A percentile compares a stretch with the other conserved stretches of the same genome.
These are phyloP conservation scores for Urocitellus parryii DNA, from an alignment of 2,113 vertebrate species.

Conservation along the genomic window DNA sequence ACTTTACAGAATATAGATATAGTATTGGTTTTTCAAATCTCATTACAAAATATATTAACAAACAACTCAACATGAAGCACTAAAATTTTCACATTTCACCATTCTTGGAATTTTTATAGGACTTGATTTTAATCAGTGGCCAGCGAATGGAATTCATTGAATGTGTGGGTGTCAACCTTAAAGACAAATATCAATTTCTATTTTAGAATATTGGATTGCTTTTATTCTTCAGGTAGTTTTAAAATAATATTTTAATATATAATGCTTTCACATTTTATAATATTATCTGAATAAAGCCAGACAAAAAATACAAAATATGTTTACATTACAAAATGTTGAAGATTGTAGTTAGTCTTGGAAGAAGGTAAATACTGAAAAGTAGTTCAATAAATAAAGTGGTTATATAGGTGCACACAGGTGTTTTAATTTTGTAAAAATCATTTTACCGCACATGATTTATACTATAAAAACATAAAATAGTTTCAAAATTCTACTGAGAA, in stretches of 20 bases:
- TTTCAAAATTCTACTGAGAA: not conserved
- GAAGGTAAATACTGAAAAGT: not conserved
- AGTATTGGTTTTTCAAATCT: not conserved
- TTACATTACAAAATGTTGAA: not conserved
- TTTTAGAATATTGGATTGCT: not conserved
- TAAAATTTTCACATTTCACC: not conserved
- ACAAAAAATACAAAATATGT: not conserved
- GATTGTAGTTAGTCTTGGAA: not conserved
- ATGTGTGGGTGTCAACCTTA: not conserved
- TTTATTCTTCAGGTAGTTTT: not conserved
- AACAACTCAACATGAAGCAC: not conserved
- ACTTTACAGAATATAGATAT: not conserved
- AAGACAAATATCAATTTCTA: not conserved
- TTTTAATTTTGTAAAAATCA: slow-evolving; percentile 14
- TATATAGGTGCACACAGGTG: not conserved
- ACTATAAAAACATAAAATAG: not conserved
- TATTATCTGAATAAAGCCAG: not conserved
- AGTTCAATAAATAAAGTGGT: not conserved
- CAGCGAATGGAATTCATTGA: not conserved
- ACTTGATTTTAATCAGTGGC: not conserved
- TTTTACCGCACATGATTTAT: not conserved
- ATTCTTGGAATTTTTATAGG: not conserved
- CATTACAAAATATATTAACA: not conserved
- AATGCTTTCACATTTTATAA: not conserved
- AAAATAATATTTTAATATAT: not conserved